Conservation (phyloP, 2,888 invertebrate species). For the Melanophora roralis region DNA sequence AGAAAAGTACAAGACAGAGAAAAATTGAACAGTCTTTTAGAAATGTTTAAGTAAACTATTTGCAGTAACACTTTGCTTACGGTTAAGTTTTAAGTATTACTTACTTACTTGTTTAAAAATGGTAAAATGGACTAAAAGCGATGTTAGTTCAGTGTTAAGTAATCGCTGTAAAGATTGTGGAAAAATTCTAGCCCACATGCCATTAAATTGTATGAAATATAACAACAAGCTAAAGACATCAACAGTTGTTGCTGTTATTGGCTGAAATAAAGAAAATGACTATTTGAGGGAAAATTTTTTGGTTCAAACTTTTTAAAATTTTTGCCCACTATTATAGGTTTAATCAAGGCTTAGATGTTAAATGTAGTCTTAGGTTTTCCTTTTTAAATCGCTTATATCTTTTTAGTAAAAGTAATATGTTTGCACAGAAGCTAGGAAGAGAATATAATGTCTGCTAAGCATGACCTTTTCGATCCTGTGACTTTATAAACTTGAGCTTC, state of each 20-base stretch:
- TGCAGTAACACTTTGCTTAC: conserved; percentile 7
- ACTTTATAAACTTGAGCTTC: no score
- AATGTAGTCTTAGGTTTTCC: no score
- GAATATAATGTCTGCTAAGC: no score
- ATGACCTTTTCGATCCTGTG: no score
- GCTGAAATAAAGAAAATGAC: background rate
- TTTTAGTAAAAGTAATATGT: no score
- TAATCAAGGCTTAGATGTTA: no score
- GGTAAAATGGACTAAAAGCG: background rate
- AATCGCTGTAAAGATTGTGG: background rate
- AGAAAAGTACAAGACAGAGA: conserved; percentile 15
- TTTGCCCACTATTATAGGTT: no score
- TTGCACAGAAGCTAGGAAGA: no score
- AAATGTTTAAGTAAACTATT: conserved; percentile 22
- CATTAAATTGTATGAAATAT: conserved; percentile 52
- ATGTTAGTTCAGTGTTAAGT: background rate
- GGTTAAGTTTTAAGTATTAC: background rate
- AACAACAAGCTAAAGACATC: background rate
- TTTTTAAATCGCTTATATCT: no score
- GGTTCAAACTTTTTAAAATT: conserved; percentile 5
- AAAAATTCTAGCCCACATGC: conserved; percentile 55
- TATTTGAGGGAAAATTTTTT: conserved; percentile 32
- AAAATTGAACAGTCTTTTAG: conserved; percentile 28
- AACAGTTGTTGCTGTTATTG: conserved; percentile 6
- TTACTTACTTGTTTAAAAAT: conserved; percentile 6